Conservation (phyloP, 2,113 vertebrate species). For the Hystrix cristata region DNA sequence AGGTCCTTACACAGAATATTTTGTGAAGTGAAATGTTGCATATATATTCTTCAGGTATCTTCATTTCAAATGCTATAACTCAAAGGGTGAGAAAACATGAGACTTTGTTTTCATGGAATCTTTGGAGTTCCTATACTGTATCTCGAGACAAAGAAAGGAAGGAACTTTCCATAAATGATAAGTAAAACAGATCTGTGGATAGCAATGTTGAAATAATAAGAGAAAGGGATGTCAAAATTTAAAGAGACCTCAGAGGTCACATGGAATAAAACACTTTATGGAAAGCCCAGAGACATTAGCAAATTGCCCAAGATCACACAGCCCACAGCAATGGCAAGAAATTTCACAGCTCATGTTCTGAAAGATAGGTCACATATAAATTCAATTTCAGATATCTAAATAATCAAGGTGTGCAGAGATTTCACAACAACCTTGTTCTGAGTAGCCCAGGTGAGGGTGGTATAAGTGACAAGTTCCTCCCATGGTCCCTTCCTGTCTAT, state of each 20-base stretch:
- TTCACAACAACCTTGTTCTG: constrained; percentile 57
- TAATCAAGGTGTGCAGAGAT: constrained; percentile 57
- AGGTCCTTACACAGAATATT: not conserved
- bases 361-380: constrained; percentile 64
- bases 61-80: constrained; percentile 7
- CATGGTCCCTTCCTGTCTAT: constrained; percentile 85
- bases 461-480: constrained; percentile 56
- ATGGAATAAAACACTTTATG: constrained; percentile 54
- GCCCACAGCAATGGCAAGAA: constrained; percentile 61
- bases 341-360: constrained; percentile 80
- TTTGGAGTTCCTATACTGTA: constrained; percentile 15
- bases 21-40: not conserved
- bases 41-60: not conserved
- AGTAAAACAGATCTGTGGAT: constrained; percentile 44
- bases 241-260: constrained; percentile 59
- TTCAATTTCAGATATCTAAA: constrained; percentile 66
- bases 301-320: constrained; percentile 82
- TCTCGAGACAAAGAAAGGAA: not conserved
- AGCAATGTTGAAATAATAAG: constrained; percentile 58
- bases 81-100: not conserved
- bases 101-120: constrained; percentile 47
- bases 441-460: constrained; percentile 71
- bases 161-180: not conserved
- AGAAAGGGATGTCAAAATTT: constrained; percentile 14
- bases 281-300: constrained; percentile 52